phyloP scores from a whole-genome alignment of 2,797 vertebrate species.

The Sandelia bainsii region DNA sequence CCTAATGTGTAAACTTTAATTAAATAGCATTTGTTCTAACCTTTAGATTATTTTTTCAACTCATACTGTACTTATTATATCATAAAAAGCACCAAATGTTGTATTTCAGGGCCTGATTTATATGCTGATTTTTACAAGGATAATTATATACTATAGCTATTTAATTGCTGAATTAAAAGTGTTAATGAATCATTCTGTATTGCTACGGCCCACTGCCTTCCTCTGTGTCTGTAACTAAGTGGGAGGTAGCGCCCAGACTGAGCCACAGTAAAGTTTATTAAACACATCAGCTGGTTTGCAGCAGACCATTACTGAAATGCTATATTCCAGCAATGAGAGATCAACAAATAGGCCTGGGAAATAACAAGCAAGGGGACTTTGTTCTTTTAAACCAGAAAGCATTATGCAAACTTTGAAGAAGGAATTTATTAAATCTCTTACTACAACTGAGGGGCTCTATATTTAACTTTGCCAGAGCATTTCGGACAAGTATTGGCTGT shows the following conservation, averaged over 20 bases:
- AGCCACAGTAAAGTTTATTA: constrained; percentile 81
- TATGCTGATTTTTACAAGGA: not conserved
- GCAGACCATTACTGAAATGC: constrained; percentile 76
- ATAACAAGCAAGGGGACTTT: constrained; percentile 75
- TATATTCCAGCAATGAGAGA: constrained; percentile 76
- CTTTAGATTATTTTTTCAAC: not conserved
- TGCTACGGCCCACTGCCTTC: constrained; percentile 50
- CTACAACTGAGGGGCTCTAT: constrained; percentile 83
- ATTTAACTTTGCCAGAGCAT: constrained; percentile 83
- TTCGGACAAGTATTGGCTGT: constrained; percentile 80
- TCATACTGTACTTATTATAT: not conserved
- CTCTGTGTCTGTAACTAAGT: constrained; percentile 59
- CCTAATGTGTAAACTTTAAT: not conserved
- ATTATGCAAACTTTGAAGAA: constrained; percentile 77
- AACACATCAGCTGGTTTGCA: constrained; percentile 82
- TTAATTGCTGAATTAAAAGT: constrained; percentile 52
- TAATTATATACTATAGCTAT: constrained; percentile 31
- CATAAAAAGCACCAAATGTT: not conserved
- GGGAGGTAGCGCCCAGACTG: constrained; percentile 78
- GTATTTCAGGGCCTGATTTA: constrained; percentile 1
- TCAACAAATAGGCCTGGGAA: constrained; percentile 79
- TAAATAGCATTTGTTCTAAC: not conserved
- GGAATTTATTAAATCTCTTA: constrained; percentile 84
- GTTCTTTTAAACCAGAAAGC: constrained; percentile 75
- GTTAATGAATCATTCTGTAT: constrained; percentile 66